Base-by-base conservation (phyloP, 1,140 invertebrate species). In the Belonocnema kinseyi region DNA sequence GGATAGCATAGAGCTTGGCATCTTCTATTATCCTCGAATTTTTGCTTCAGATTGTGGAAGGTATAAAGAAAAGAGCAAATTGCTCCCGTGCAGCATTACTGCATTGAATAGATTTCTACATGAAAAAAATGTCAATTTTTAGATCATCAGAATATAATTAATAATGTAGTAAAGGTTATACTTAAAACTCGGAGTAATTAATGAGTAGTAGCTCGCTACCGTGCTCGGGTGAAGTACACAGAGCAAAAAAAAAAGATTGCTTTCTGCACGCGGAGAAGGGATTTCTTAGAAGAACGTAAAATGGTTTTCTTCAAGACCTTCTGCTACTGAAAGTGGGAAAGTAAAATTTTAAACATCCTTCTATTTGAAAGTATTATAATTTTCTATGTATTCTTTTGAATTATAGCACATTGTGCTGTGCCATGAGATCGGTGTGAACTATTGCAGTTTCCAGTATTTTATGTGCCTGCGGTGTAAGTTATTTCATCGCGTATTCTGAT, bases 171-270 rank as follows among this genome's bases (percentile, higher is more conserved):
- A 54, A 26, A 26, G 56, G 16, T 58, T 21, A 33, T 33, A 19
- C 56, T 58, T 58, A 58, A 13, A 58, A 58, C 19, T 19, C 11
- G 8, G 56, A 13, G 56, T 58, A 58, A 58, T 58, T 58, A 58
- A 58, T 58, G 56, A 58, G 56, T 58, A 13, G 56, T 21, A 58
- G 19, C 56, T 58, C 56, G 56, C 56, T 58, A 58, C 19, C 19
- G 19, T 58, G 19, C 19, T 54, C 10, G n/a, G 53, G 53, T 54
- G 19, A 54, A 54, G 53, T 54, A 58, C 19, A 58, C 13, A 58
- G 19, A 26, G 56, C 56, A 58, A 58, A 58, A 58, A 58, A 58
- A 21, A 6, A 21, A 58, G 56, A 58, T 58, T 58, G 56, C 56
- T 58, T 58, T 58, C 56, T 58, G 19, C 56, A 26, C 13, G 56